A percentile compares a stretch with the other conserved stretches of the same genome.
Conservation (phyloP, 2,888 invertebrate species). For the Cantharis rustica region DNA sequence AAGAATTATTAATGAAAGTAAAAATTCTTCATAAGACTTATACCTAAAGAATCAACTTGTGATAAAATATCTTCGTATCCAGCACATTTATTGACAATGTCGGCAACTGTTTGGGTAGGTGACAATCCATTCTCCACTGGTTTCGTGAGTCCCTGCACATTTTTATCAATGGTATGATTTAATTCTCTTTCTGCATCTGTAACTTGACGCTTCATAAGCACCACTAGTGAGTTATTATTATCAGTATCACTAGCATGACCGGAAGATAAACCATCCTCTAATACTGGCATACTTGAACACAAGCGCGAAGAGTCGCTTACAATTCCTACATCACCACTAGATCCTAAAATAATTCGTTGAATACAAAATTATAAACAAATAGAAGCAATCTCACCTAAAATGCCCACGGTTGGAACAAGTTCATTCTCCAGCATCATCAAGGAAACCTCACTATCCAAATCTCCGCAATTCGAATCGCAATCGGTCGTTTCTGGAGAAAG, state of each 20-base stretch:
- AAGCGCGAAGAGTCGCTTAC: conserved; percentile 68
- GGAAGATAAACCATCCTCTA: conserved; percentile 93
- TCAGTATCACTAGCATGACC: conserved; percentile 93
- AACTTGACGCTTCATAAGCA: conserved; percentile 71
- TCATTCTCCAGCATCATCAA: conserved; percentile 76
- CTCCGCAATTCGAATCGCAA: conserved; percentile 86
- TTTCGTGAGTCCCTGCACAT: conserved; percentile 37
- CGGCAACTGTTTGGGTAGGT: conserved; percentile 47
- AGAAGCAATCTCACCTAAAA: conserved; percentile 42
- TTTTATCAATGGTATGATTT: conserved; percentile 62
- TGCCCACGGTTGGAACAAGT: conserved; percentile 53
- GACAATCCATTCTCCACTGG: conserved; percentile 51
- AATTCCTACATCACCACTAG: conserved; percentile 64
- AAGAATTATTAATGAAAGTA: conserved; percentile 7
- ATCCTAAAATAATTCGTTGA: conserved; percentile 48
- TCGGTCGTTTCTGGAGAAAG: conserved; percentile 92
- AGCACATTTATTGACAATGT: conserved; percentile 50
- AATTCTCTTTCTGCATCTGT: conserved; percentile 74
- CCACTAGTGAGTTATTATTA: conserved; percentile 80
- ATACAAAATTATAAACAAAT: neutral
- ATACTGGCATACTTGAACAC: conserved; percentile 84
- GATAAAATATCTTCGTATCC: conserved; percentile 50
- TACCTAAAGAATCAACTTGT: conserved; percentile 52
- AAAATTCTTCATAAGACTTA: neutral
- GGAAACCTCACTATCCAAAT: conserved; percentile 83